Evolutionary conservation across 2,888 invertebrate species (phyloP).

Genomic region (Eledona agricola): DNA sequence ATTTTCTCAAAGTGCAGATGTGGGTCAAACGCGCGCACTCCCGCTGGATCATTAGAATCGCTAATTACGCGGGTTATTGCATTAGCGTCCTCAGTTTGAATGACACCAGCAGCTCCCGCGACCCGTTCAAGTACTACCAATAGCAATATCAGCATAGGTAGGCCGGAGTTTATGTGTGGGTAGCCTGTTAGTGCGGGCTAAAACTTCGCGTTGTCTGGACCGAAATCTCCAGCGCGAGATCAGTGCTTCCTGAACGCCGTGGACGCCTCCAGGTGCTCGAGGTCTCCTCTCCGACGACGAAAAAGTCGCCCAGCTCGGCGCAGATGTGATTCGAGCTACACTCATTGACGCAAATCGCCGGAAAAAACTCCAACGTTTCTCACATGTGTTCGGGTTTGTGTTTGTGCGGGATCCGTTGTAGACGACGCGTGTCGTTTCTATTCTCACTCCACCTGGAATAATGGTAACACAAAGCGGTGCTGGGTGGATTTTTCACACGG

Average conservation of each 20-base stretch:
- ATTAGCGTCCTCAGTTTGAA: slow-evolving; percentile 29
- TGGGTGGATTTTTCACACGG: too few relatives aligned
- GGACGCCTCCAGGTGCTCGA: slow-evolving; percentile 6
- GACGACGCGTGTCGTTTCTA: slow-evolving; percentile 23
- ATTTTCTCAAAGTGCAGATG: too few relatives aligned
- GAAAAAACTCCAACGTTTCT: slow-evolving; percentile 7
- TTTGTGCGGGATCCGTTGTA: slow-evolving; percentile 3
- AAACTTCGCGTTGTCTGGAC: slow-evolving; percentile 46
- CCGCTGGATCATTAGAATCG: too few relatives aligned
- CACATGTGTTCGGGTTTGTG: slow-evolving; percentile 15
- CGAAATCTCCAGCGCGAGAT: slow-evolving; percentile 41
- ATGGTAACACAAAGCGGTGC: too few relatives aligned
- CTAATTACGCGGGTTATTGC: slow-evolving; percentile 28
- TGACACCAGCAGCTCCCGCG: slow-evolving; percentile 21
- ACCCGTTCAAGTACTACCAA: slow-evolving; percentile 37
- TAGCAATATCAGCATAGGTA: slow-evolving; percentile 46
- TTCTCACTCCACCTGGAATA: too few relatives aligned
- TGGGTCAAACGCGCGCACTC: too few relatives aligned
- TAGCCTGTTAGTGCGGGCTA: slow-evolving; percentile 45
- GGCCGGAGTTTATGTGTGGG: slow-evolving; percentile 45
- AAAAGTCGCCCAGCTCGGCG: slow-evolving; percentile 3
- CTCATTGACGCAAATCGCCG: slow-evolving; percentile 20
- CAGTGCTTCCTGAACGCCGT: too few relatives aligned
- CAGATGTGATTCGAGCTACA: slow-evolving; percentile 19
- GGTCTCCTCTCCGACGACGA: slow-evolving; percentile 3